Percentiles rank a stretch among this genome's conserved stretches.
Evolutionary conservation across 1,140 invertebrate species (phyloP).

Genomic region (Antheraea mylitta): DNA sequence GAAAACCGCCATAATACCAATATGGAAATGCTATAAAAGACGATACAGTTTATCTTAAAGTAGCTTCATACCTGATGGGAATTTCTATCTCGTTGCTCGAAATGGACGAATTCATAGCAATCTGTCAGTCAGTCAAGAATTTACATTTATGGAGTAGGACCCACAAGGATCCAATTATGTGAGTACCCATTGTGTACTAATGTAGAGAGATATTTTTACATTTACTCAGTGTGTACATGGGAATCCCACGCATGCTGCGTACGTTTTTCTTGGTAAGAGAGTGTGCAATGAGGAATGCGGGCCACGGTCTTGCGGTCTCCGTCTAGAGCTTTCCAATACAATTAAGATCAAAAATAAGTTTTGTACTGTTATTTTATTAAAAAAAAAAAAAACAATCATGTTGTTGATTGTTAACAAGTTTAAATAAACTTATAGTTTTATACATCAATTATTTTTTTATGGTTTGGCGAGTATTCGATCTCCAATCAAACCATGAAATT

Average conservation of each 20-base stretch:
- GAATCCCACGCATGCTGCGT: conserved; percentile 48
- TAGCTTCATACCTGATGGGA: neutral
- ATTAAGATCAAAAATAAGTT: conserved; percentile 1
- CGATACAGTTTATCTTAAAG: too few relatives aligned
- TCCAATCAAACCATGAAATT: conserved; percentile 13
- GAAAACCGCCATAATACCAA: too few relatives aligned
- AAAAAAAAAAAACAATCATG: neutral
- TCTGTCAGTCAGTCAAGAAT: neutral
- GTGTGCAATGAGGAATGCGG: conserved; percentile 51
- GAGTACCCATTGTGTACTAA: conserved; percentile 42
- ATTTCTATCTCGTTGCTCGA: neutral
- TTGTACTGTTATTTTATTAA: neutral
- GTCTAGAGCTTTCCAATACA: conserved; percentile 3
- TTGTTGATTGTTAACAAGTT: neutral
- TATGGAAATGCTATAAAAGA: too few relatives aligned
- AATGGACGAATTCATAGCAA: conserved; percentile 12
- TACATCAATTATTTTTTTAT: conserved; percentile 7
- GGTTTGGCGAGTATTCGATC: conserved; percentile 7
- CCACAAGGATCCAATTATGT: conserved; percentile 26
- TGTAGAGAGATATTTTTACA: conserved; percentile 39
- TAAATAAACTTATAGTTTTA: neutral
- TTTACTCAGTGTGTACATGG: conserved; percentile 40
- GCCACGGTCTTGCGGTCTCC: neutral
- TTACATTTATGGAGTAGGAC: neutral
- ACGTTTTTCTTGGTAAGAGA: conserved; percentile 53